Conservation (phyloP, 2,888 invertebrate genomes). For the Drosophila macrothrix region DNA sequence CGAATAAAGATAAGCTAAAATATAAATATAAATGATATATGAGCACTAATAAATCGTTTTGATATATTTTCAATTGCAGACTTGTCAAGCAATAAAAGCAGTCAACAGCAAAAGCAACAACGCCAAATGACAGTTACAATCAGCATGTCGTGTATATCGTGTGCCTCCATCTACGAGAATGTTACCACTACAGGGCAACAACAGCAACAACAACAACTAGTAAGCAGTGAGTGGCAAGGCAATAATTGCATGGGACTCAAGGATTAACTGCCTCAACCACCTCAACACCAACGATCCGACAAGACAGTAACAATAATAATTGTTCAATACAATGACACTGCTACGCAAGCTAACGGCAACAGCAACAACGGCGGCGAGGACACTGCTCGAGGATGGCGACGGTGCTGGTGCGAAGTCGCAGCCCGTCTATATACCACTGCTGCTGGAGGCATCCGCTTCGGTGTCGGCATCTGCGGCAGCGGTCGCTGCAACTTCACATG, state of each 20-base stretch:
- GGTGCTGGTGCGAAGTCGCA: conserved; percentile 31
- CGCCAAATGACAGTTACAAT: conserved; percentile 43
- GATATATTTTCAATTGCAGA: conserved; percentile 73
- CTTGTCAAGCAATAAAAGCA: conserved; percentile 40
- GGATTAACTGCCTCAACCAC: conserved; percentile 32
- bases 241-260: conserved; percentile 56
- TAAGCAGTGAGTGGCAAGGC: conserved; percentile 46
- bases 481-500: conserved; percentile 59
- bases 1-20: conserved; percentile 29
- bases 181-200: conserved; percentile 24
- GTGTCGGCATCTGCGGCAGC: conserved; percentile 45
- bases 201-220: conserved; percentile 29
- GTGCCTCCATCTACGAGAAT: conserved; percentile 35
- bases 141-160: conserved; percentile 44
- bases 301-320: conserved; percentile 30
- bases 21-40: conserved; percentile 47
- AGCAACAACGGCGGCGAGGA: conserved; percentile 48
- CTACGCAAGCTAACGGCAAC: conserved; percentile 58
- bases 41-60: conserved; percentile 61
- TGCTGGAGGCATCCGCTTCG: conserved; percentile 64
- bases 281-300: conserved; percentile 14
- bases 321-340: conserved; percentile 58
- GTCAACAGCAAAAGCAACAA: conserved; percentile 25
- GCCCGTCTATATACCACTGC: conserved; percentile 52
- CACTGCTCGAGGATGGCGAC: conserved; percentile 42